A percentile compares a stretch with the other conserved stretches of the same genome.
phyloP scores from a whole-genome alignment of 2,888 invertebrate species.

The Drosophila rellima region DNA sequence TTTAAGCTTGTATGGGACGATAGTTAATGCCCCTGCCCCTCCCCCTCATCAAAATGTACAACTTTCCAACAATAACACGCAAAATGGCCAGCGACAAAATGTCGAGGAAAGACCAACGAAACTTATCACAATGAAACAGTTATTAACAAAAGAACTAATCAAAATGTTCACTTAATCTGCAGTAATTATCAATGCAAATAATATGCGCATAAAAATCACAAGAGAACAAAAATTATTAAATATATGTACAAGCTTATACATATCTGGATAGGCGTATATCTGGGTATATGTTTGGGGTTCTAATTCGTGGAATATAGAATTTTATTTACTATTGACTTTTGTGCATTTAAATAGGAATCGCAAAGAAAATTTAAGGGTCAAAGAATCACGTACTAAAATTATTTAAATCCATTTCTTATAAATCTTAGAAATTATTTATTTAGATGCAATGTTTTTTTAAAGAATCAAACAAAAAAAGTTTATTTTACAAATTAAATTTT shows the following conservation, averaged over 20 bases:
- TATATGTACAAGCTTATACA: too few species aligned
- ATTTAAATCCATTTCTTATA: too few species aligned
- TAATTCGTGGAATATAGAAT: neutral
- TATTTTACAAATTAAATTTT: too few species aligned
- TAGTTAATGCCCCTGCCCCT: conserved; percentile 58
- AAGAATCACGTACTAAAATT: too few species aligned
- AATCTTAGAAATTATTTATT: too few species aligned
- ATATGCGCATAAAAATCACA: conserved; percentile 36
- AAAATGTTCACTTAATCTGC: conserved; percentile 18
- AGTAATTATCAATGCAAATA: conserved; percentile 55
- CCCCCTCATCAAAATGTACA: conserved; percentile 23
- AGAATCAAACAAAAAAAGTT: too few species aligned
- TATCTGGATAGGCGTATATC: neutral
- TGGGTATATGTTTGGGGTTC: conserved; percentile 9
- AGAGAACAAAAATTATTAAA: conserved; percentile 17
- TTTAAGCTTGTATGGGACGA: conserved; percentile 68
- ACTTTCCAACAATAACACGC: conserved; percentile 22
- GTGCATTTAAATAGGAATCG: too few species aligned
- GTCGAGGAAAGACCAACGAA: conserved; percentile 28
- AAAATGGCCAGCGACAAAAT: conserved; percentile 31
- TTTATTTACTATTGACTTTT: neutral
- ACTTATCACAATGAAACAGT: conserved; percentile 43
- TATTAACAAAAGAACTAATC: conserved; percentile 7
- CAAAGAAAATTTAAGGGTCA: too few species aligned
- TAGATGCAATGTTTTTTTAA: too few species aligned